Evolutionary conservation across 2,888 invertebrate genomes (phyloP).

Genomic region (Trachelus tabidus): DNA sequence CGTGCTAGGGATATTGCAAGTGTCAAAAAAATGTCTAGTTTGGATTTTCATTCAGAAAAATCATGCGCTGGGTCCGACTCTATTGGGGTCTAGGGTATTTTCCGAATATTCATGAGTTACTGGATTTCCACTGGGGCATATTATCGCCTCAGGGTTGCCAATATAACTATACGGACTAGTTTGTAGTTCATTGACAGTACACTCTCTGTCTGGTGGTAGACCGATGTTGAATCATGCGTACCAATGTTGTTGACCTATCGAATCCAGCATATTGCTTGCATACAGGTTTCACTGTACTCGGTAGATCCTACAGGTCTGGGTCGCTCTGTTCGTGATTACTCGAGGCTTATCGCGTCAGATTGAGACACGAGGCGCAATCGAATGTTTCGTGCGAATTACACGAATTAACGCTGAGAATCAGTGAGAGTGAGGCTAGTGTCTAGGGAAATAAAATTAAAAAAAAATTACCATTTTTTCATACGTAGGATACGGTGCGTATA

Average conservation of each 20-base stretch:
- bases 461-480: neutral
- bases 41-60: neutral
- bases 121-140: neutral
- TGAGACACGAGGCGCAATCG: neutral
- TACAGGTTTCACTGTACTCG: neutral
- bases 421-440: neutral
- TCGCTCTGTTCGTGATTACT: neutral
- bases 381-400: neutral
- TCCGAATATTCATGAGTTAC: neutral
- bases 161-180: neutral
- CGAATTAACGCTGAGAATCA: neutral
- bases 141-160: neutral
- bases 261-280: neutral
- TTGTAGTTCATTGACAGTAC: neutral
- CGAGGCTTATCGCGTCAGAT: neutral
- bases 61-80: neutral
- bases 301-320: neutral
- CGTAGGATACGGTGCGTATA: no score
- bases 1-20: neutral
- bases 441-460: neutral
- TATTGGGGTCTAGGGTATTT: neutral
- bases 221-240: neutral
- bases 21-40: neutral
- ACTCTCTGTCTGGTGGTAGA: neutral
- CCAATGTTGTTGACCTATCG: neutral